Base-by-base conservation (phyloP, 2,113 vertebrate species). In the Sceloporus undulatus region DNA sequence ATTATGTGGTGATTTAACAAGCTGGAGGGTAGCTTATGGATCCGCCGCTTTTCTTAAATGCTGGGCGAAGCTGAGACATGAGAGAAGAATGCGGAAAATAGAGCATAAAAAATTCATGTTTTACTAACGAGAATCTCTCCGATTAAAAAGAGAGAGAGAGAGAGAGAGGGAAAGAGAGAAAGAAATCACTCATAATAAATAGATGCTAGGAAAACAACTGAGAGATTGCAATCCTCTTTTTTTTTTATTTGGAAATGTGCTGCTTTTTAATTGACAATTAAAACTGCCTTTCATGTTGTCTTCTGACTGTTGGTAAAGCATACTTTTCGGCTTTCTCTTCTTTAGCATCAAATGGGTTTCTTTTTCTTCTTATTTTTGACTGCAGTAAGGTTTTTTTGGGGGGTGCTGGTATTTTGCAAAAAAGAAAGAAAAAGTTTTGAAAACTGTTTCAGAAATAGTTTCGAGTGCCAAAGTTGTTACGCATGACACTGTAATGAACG, bases 11-110 rank as follows among this genome's bases (percentile, higher is more conserved):
- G 88, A 86, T 85, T 94, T 93, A 95, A 94, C 38, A 76, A 95
- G 93, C 95, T 96, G 85, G 82, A 88, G 95, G 94, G 92, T 90
- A 89, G 66, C 88, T 52, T 82, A 82, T 71, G 91, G 89, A 95
- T 93, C 91, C 52, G 56, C 92, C 62, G 89, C 84, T 94, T 87
- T 42, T 93, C 93, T 90, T 93, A 92, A 95, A 87, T 92, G 74
- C 91, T 85, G 89, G 89, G 77, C 29, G 85, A 91, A 93, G 93
- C 91, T 91, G 88, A 95, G 91, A 91, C 85, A 81, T 84, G 87
- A 87, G 87, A 91, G 90, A 91, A 94, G 92, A 95, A 92, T 93
- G 91, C 66, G 87, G 94, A 97, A 96, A 96, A 94, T 86, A 59
- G 86, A 94, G 78, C 93, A 95, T 94, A 90, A 92, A 94, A 95